Evolutionary conservation across 1,140 invertebrate species (phyloP).

Genomic region (Caerostris darwini): DNA sequence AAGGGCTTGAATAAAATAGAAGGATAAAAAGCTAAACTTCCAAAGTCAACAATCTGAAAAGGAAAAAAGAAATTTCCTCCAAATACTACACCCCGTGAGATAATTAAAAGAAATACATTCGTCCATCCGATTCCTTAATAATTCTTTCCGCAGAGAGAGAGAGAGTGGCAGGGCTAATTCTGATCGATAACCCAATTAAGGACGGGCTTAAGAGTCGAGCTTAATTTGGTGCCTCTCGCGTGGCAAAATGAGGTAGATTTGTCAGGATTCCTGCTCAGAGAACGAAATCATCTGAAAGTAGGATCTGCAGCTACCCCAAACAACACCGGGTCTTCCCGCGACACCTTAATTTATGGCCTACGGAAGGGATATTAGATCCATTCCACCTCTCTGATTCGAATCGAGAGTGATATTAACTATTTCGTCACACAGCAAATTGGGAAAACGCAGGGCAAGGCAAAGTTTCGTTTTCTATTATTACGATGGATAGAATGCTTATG

Average conservation of each 20-base stretch:
- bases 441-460: background rate
- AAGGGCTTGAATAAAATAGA: no score
- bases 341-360: background rate
- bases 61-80: no score
- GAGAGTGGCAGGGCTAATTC: background rate
- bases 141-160: no score
- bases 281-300: conserved; percentile 23
- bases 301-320: background rate
- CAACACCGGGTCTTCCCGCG: background rate
- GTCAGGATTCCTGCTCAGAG: conserved; percentile 50
- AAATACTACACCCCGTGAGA: background rate
- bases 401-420: background rate
- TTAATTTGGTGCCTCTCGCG: conserved; percentile 38
- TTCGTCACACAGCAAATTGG: background rate
- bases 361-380: background rate
- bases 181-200: conserved; percentile 61
- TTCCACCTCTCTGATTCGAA: background rate
- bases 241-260: conserved; percentile 47
- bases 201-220: conserved; percentile 8
- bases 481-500: no score
- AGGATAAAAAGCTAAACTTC: no score
- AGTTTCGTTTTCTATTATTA: background rate
- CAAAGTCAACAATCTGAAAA: no score
- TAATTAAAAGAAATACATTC: background rate
- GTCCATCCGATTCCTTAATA: background rate